These are phyloP conservation scores for human (Homo sapiens) DNA, from an alignment of 2,113 vertebrate species.

Conservation along the genomic window GRCh38 chr6:118031001-118031500, in stretches of 20 bases:
- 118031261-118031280: background rate
- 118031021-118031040: background rate
- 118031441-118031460: conserved; percentile 60
- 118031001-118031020: background rate
- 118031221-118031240: background rate
- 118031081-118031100: background rate
- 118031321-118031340: conserved; percentile 42
- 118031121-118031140: background rate
- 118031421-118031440: background rate
- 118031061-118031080: background rate
- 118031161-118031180: background rate
- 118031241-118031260: conserved; percentile 43
- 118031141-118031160: background rate
- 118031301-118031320: background rate
- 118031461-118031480: background rate
- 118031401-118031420: background rate
- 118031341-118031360: conserved; percentile 43
- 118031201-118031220: background rate
- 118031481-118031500: background rate
- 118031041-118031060: background rate
- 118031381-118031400: background rate
- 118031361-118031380: conserved; percentile 47
- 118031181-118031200: background rate
- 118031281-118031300: background rate
- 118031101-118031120: background rate